Base-by-base conservation (phyloP, 2,888 invertebrate species). In the Andricus quercusramuli region DNA sequence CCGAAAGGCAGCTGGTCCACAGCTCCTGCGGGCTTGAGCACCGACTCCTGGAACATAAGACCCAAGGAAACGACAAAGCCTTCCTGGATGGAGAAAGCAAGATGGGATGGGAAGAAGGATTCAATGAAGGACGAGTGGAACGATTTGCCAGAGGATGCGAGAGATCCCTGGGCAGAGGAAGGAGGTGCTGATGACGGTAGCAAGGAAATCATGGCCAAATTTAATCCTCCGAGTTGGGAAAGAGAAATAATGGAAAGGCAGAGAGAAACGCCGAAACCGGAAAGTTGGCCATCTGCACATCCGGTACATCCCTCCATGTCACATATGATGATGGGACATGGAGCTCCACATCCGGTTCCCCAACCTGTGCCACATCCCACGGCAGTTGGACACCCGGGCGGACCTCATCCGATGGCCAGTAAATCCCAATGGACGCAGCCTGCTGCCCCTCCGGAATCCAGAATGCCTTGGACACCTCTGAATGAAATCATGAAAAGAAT, bases 161-260 rank as follows among this genome's bases (percentile, higher is more conserved):
- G 88, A 78, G 92, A 92, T 86, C 92, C 92, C 17, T 93, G 92
- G 92, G 91, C 89, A 5, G 92, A 93, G 41, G 92, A 92, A 29
- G 78, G 64, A 20, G 79, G 66, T 29, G 79, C 78, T 22, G 76
- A 47, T 5, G 80, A 79, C 51, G 78, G 64, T 8, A 32, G 76
- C 1, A 84, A 84, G 59, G 84, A 84, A 29, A 74, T 74, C 20
- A n/a, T 74, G 11, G 32, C 74, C 1, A 51, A 74, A n/a, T 74
- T 74, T 20, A 74, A 74, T 37, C 74, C 74, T 32, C 74, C 74
- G 15, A 74, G 51, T 74, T 74, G 74, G 74, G 74, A 74, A 11
- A 51, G 32, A n/a, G 74, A 74, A n/a, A 32, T 51, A n/a, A 32
- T 51, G 4, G 29, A 64, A 17, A 64, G 25, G 59, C 22, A 59